Evolutionary conservation across 2,888 invertebrate species (phyloP).

Genomic region (Crepidodera aurea): DNA sequence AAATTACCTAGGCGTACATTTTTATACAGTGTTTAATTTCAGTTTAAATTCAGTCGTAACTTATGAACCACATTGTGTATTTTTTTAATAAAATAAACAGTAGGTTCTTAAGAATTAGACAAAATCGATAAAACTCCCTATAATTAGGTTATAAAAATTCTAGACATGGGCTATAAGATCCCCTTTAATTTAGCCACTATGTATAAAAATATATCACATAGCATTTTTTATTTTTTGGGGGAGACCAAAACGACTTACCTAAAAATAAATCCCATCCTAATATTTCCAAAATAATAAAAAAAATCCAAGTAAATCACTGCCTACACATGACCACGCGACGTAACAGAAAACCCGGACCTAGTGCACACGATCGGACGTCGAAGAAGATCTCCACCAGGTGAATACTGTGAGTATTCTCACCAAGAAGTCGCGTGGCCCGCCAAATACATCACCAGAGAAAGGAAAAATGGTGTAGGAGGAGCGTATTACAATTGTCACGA

Average conservation of each 20-base stretch:
- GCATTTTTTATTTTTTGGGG: no score
- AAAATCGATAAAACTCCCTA: no score
- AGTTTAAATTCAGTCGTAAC: no score
- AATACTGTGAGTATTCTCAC: conserved; percentile 1
- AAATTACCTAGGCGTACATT: no score
- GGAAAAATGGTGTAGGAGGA: conserved; percentile 27
- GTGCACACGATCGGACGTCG: neutral
- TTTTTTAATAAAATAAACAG: no score
- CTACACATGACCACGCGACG: conserved; percentile 4
- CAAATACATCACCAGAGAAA: conserved; percentile 23
- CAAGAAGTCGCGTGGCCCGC: conserved; percentile 5
- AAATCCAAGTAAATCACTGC: neutral
- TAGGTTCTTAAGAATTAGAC: no score
- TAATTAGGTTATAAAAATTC: no score
- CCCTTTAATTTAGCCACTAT: no score
- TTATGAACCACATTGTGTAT: no score
- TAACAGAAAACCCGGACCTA: neutral
- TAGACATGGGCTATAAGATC: no score
- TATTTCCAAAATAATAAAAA: neutral
- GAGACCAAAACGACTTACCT: conserved; percentile 5
- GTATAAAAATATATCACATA: no score
- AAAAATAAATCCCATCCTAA: neutral
- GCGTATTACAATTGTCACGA: conserved; percentile 1
- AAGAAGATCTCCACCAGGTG: conserved; percentile 21
- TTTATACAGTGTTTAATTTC: no score